Evolutionary conservation across 2,113 vertebrate species (phyloP), one percentile per base, ranked within the genome.

Genomic region (Oreotrochilus melanogaster): DNA sequence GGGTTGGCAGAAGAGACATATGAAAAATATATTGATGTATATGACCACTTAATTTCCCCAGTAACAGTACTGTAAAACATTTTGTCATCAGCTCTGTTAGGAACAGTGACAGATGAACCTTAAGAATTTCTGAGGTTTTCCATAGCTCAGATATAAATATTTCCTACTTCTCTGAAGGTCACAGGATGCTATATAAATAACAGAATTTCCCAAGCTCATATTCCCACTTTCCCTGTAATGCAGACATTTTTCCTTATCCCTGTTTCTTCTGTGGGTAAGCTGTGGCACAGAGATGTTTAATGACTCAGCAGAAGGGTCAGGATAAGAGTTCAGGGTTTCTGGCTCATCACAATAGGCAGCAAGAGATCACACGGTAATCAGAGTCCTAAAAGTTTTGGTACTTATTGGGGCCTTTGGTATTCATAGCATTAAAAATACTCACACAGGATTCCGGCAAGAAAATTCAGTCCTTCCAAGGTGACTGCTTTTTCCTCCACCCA

Each of bases 251-350:
- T 80, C 72, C 88, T 92, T 53, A n/a, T 84, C 69, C 51, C 30
- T 14, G 5, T 79, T 94, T 76, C 54, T 47, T 76, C 43, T 73
- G 39, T 21, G 69, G 24, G n/a, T 84, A 64, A 93, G 67, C 51
- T 18, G 5, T 66, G 69, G 47, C 82, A 67, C 54, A n/a, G 67
- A 24, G 47, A 67, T 74, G 75, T 90, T 92, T 60, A 93, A 76
- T 94, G 95, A 94, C 75, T 96, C 88, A 92, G 90, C 92, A 96
- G 83, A 81, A 74, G 65, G 53, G 33, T 58, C 56, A 37, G 35
- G 48, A 74, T 51, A 25, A 37, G 18, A 42, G 25, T 57, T 71
- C 50, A 93, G 56, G 71, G 74, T 69, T 92, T 82, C 72, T 92
- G 51, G 47, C 60, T 61, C 79, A 61, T 86, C 70, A 37, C 57